phyloP scores from a whole-genome alignment of 2,797 vertebrate genomes.

The Lycodopsis pacificus region DNA sequence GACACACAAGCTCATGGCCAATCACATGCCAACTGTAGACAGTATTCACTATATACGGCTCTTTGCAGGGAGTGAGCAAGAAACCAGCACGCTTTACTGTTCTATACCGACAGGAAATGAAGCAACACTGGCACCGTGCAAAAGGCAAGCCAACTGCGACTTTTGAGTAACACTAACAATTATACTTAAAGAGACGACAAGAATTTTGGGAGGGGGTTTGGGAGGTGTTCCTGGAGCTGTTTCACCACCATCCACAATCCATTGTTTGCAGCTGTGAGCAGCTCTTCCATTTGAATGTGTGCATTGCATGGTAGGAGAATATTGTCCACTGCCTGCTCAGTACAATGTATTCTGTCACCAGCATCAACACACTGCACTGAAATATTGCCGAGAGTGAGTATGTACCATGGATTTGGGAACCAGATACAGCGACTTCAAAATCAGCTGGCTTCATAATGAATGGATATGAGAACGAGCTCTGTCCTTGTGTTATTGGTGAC shows the following conservation, averaged over 20 bases:
- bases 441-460: conserved; percentile 17
- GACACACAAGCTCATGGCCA: conserved; percentile 1
- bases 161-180: neutral
- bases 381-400: neutral
- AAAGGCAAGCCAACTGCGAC: neutral
- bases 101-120: neutral
- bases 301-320: neutral
- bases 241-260: neutral
- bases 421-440: neutral
- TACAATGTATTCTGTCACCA: conserved; percentile 12
- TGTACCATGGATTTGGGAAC: neutral
- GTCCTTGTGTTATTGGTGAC: conserved; percentile 58
- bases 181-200: neutral
- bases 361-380: neutral
- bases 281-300: conserved; percentile 5
- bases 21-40: neutral
- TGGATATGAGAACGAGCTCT: conserved; percentile 29
- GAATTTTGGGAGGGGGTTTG: neutral
- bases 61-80: neutral
- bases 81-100: neutral
- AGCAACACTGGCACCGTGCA: neutral
- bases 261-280: conserved; percentile 5
- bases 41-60: neutral
- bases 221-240: neutral
- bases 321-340: neutral